A percentile compares a stretch with the other conserved stretches of the same genome.
These are phyloP conservation scores for Neodiprion pinetum DNA, from an alignment of 1,140 invertebrate genomes.

Conservation along the genomic window DNA sequence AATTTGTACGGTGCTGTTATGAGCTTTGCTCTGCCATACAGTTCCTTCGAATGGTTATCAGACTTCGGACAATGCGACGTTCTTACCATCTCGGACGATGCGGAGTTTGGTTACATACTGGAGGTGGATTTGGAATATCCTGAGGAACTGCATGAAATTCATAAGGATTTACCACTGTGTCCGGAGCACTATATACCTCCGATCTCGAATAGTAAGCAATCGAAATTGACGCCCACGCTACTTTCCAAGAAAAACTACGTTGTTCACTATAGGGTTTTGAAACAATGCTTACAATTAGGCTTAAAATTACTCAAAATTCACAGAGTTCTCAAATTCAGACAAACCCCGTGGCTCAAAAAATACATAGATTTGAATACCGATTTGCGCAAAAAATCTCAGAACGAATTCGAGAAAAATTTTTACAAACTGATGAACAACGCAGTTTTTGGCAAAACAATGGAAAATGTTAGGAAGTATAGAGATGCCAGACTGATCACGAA, in stretches of 20 bases:
- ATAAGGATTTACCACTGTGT: slow-evolving; percentile 62
- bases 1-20: slow-evolving; percentile 46
- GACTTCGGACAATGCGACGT: slow-evolving; percentile 29
- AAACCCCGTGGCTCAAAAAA: slow-evolving; percentile 34
- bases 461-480: slow-evolving; percentile 52
- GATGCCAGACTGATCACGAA: slow-evolving; percentile 35
- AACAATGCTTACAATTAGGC: slow-evolving; percentile 52
- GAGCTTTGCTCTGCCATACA: background rate
- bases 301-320: slow-evolving; percentile 30
- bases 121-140: slow-evolving; percentile 30
- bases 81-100: slow-evolving; percentile 35
- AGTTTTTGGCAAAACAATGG: slow-evolving; percentile 61
- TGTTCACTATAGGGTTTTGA: slow-evolving; percentile 61
- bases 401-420: slow-evolving; percentile 63
- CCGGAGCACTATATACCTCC: slow-evolving; percentile 42
- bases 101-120: slow-evolving; percentile 43
- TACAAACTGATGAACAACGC: slow-evolving; percentile 62
- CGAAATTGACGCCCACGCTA: slow-evolving; percentile 50
- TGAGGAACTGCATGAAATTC: slow-evolving; percentile 40
- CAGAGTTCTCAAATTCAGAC: slow-evolving; percentile 28
- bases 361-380: slow-evolving; percentile 42
- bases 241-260: slow-evolving; percentile 57
- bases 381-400: slow-evolving; percentile 39
- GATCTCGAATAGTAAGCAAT: no score
- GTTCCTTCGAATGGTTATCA: background rate